phyloP scores from a whole-genome alignment of 2,113 vertebrate species.

The Hyla sarda region DNA sequence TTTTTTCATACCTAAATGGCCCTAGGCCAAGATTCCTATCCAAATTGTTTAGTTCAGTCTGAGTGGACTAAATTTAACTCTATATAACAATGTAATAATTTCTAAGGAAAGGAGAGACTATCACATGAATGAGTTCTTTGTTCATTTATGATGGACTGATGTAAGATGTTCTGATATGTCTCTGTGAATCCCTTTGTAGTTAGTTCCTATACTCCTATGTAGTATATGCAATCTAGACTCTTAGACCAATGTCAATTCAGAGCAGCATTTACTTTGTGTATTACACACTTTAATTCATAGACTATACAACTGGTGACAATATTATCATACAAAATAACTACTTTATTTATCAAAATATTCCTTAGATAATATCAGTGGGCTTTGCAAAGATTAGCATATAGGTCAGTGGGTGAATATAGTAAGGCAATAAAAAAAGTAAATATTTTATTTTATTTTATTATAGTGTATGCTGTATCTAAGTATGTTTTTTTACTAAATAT shows the following conservation, averaged over 20 bases:
- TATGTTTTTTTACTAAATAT: no score
- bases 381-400: no score
- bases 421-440: not conserved
- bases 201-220: not conserved
- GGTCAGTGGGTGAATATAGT: not conserved
- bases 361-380: not conserved
- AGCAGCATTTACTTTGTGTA: not conserved
- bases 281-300: not conserved
- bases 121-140: conserved; percentile 25
- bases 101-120: conserved; percentile 6
- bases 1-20: conserved; percentile 84
- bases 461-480: no score
- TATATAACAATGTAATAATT: conserved; percentile 27
- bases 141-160: conserved; percentile 20
- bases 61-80: conserved; percentile 39
- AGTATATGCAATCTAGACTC: not conserved
- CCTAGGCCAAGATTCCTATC: conserved; percentile 77
- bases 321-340: not conserved
- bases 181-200: conserved; percentile 9
- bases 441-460: not conserved
- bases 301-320: not conserved
- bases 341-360: not conserved
- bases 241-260: not conserved
- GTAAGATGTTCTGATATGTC: conserved; percentile 26
- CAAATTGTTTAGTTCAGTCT: conserved; percentile 72